Base-by-base conservation (phyloP, 2,888 invertebrate genomes). In the Nomada ferruginata region DNA sequence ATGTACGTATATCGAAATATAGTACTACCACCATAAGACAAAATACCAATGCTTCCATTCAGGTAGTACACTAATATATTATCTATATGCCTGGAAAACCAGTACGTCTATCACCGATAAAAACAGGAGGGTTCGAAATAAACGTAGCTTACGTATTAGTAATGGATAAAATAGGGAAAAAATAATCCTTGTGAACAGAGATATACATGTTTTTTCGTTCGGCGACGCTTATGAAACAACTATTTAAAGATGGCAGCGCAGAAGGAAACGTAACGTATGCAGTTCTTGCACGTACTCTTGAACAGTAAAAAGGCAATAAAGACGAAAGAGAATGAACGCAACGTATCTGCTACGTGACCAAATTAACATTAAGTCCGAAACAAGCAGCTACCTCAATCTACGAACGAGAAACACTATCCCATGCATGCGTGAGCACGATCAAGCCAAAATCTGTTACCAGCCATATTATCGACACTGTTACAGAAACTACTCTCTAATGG, bases 311-410 rank as follows among this genome's bases (percentile, higher is more conserved):
- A 44, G 18, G 60, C 23, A 61, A 74, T 74, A 74, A 55, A 68
- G 23, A 18, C 29, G n/a, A 60, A 52, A 61, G 66, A 66, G 59
- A 52, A 63, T 50, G 71, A 79, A 79, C 50, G 71, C 50, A 53
- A 42, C 47, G 71, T 66, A 66, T 72, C 55, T 68, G n/a, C 36
- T 68, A 66, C 79, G 79, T 72, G 79, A 79, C 55, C 36, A 55
- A 71, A 71, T 78, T 78, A 71, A 52, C 65, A 66, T 79, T 65
- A 60, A 65, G 15, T 20, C 20, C 20, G 42, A 72, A 80, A 72
- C 79, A 52, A 66, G 42, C 13, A 55, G 65, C 15, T n/a, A 18
- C 36, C 60, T 23, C 65, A 26, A 55, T 47, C 26, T 36, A 2
- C 2, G 26, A 36, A 29, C 13, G 42, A 20, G 79, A 44, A 23